Conservation (phyloP, 30 jellyfish, hydroid and myxozoan genomes). For the Cassiopea xamachana region DNA sequence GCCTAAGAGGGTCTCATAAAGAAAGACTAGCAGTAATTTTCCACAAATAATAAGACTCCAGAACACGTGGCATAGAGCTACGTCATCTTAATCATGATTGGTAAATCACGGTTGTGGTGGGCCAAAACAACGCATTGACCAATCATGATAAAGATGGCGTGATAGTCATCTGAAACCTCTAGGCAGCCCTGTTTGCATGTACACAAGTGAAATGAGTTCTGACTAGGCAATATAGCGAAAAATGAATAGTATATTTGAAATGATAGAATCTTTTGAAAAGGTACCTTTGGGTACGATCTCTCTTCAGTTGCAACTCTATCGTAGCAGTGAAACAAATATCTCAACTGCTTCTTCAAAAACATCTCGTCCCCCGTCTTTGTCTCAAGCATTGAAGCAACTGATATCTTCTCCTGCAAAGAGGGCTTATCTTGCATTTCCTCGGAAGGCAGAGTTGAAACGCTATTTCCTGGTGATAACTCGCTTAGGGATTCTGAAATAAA, state of each 20-base stretch:
- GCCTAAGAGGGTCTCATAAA: too few species aligned
- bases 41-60: too few species aligned
- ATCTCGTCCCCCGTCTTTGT: constrained; percentile 30
- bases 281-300: constrained; percentile 76
- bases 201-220: too few species aligned
- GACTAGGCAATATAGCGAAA: too few species aligned
- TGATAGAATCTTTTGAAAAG: not conserved
- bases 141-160: too few species aligned
- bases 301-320: constrained; percentile 87
- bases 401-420: constrained; percentile 29
- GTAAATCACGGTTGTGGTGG: too few species aligned
- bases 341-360: constrained; percentile 48
- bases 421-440: constrained; percentile 70
- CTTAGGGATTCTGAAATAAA: constrained; percentile 56
- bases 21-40: too few species aligned
- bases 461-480: constrained; percentile 28
- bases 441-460: constrained; percentile 55
- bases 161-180: too few species aligned
- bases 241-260: not conserved
- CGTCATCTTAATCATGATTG: too few species aligned
- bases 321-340: constrained; percentile 69
- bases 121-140: too few species aligned
- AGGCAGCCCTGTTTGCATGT: too few species aligned
- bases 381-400: constrained; percentile 57
- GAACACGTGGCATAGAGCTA: too few species aligned